Evolutionary conservation across 1,140 invertebrate genomes (phyloP).

Genomic region (Orussus abietinus): DNA sequence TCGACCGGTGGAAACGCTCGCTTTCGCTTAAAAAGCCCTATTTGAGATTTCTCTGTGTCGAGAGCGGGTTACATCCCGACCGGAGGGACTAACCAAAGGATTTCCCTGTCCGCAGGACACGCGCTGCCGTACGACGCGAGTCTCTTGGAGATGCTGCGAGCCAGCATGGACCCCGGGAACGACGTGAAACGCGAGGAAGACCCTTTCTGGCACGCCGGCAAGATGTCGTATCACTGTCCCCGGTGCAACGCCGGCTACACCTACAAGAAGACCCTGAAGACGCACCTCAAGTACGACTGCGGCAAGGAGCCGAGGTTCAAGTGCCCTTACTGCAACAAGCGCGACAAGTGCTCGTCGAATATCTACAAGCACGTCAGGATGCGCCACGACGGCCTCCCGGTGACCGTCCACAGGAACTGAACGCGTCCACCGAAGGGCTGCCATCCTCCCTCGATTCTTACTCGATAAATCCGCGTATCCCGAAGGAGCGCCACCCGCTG

Average conservation of each 20-base stretch:
- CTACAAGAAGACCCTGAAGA: slow-evolving; percentile 51
- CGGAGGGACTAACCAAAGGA: neutral
- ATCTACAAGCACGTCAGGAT: slow-evolving; percentile 41
- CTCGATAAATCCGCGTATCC: slow-evolving; percentile 14
- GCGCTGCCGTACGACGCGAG: slow-evolving; percentile 16
- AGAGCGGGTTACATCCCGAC: too few species aligned
- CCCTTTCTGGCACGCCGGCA: slow-evolving; percentile 26
- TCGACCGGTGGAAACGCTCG: too few species aligned
- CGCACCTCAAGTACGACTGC: slow-evolving; percentile 60
- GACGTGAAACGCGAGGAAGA: slow-evolving; percentile 27
- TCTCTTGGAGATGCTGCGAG: slow-evolving; percentile 27
- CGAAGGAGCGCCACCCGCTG: too few species aligned
- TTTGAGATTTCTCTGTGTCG: too few species aligned
- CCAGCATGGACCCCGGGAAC: slow-evolving; percentile 21
- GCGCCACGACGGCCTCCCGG: slow-evolving; percentile 39
- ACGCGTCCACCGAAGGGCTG: too few species aligned
- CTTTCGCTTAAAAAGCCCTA: too few species aligned
- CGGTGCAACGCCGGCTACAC: slow-evolving; percentile 43
- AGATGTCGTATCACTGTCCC: slow-evolving; percentile 40
- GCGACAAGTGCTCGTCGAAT: slow-evolving; percentile 29
- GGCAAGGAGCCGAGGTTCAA: slow-evolving; percentile 36
- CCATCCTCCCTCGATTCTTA: slow-evolving; percentile 40
- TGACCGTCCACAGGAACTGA: slow-evolving; percentile 33
- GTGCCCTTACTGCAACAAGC: slow-evolving; percentile 41
- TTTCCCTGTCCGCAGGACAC: slow-evolving; percentile 40